A percentile compares a stretch with the other conserved stretches of the same genome.
These are phyloP conservation scores for Drosophila austrosaltans DNA, from an alignment of 2,888 invertebrate species.

Conservation along the genomic window DNA sequence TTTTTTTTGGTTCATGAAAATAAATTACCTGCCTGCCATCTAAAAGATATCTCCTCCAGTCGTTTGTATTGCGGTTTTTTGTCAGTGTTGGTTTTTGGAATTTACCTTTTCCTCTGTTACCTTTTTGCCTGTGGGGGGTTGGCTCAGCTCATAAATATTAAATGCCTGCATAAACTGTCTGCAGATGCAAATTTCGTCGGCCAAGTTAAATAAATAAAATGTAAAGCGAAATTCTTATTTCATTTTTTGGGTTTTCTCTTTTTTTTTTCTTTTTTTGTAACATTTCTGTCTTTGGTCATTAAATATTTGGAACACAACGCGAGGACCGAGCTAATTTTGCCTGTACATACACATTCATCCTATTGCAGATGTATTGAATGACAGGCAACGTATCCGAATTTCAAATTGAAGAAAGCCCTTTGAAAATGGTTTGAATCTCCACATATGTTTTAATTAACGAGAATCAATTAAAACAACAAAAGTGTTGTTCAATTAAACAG, in stretches of 20 bases:
- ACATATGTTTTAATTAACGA: too few relatives aligned
- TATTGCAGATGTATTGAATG: too few relatives aligned
- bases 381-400: too few relatives aligned
- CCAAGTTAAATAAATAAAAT: constrained; percentile 12
- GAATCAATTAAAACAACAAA: too few relatives aligned
- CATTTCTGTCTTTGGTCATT: not conserved
- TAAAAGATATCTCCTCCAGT: constrained; percentile 2
- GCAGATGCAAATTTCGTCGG: constrained; percentile 49
- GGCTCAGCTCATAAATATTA: constrained; percentile 45
- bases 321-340: not conserved
- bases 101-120: constrained; percentile 15
- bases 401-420: too few relatives aligned
- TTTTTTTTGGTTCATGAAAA: constrained; percentile 50
- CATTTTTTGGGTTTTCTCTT: not conserved
- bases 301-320: not conserved
- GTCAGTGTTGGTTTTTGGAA: constrained; percentile 2
- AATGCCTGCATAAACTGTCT: constrained; percentile 48
- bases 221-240: constrained; percentile 11
- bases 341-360: not conserved
- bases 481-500: too few relatives aligned
- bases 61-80: constrained; percentile 14
- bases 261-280: too few relatives aligned
- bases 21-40: constrained; percentile 41
- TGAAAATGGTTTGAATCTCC: too few relatives aligned
- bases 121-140: constrained; percentile 4